phyloP scores from a whole-genome alignment of 2,113 vertebrate species.

The Ceyx margarethae region DNA sequence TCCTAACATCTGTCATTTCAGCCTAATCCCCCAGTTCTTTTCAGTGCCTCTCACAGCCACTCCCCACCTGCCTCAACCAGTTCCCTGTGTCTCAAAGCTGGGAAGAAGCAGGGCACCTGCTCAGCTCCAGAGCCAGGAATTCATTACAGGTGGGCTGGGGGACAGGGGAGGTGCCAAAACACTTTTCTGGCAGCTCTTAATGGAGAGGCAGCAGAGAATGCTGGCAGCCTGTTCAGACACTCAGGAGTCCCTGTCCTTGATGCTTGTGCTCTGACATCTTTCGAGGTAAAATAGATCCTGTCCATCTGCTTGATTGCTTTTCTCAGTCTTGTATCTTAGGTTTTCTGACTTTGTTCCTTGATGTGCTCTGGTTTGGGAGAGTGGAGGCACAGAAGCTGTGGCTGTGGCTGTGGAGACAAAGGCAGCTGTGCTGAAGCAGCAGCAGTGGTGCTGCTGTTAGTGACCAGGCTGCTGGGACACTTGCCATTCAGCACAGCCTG shows the following conservation, averaged over 20 bases:
- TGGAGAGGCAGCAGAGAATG: neutral
- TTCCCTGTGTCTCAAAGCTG: neutral
- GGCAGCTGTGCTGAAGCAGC: fast-evolving
- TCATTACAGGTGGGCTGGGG: neutral
- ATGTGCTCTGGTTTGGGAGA: neutral
- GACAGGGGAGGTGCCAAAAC: neutral
- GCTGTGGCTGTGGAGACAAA: neutral
- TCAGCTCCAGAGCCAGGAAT: neutral
- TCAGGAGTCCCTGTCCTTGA: neutral
- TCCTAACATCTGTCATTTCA: neutral
- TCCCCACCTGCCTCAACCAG: neutral
- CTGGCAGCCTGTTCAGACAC: neutral
- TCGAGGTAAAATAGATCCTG: neutral
- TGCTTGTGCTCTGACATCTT: neutral
- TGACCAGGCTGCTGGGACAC: neutral
- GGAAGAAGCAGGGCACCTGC: neutral
- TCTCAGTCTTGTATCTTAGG: neutral
- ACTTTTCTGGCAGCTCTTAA: neutral
- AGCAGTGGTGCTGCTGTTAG: neutral
- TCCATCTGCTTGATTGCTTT: neutral
- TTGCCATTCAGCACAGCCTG: neutral
- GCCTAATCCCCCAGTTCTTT: neutral
- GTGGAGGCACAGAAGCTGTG: neutral
- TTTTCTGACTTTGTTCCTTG: neutral
- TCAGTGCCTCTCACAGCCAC: neutral